A percentile compares a stretch with the other conserved stretches of the same genome.
Evolutionary conservation across 2,797 vertebrate genomes (phyloP).

Genomic region (Dallia pectoralis): DNA sequence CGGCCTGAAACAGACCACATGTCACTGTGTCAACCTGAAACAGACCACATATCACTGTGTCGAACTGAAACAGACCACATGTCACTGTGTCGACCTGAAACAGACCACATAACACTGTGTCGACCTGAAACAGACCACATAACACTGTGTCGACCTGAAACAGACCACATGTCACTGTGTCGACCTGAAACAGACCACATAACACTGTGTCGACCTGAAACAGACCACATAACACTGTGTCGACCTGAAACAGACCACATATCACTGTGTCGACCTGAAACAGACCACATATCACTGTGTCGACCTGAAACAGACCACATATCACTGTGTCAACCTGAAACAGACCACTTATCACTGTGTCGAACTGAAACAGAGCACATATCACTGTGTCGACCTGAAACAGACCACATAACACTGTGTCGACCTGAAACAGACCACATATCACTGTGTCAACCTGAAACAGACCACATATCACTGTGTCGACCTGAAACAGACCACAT

Average conservation of each 20-base stretch:
- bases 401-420: not conserved
- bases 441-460: slow-evolving; percentile 87
- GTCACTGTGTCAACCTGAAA: too few relatives aligned
- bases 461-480: slow-evolving; percentile 4
- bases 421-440: too few relatives aligned
- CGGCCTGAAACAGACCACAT: not conserved
- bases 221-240: not conserved
- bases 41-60: not conserved
- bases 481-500: not conserved
- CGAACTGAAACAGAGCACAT: not conserved
- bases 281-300: not conserved
- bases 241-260: not conserved
- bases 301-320: too few relatives aligned
- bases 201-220: too few relatives aligned
- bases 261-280: too few relatives aligned
- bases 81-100: too few relatives aligned
- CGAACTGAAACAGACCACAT: not conserved
- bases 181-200: not conserved
- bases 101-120: not conserved
- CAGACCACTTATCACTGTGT: slow-evolving; percentile 3
- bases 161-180: not conserved
- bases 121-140: not conserved
- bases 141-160: too few relatives aligned
- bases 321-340: slow-evolving; percentile 87
- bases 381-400: too few relatives aligned